A percentile compares a stretch with the other conserved stretches of the same genome.
Conservation (phyloP, 2,797 vertebrate genomes). For the Rhinella marina region DNA sequence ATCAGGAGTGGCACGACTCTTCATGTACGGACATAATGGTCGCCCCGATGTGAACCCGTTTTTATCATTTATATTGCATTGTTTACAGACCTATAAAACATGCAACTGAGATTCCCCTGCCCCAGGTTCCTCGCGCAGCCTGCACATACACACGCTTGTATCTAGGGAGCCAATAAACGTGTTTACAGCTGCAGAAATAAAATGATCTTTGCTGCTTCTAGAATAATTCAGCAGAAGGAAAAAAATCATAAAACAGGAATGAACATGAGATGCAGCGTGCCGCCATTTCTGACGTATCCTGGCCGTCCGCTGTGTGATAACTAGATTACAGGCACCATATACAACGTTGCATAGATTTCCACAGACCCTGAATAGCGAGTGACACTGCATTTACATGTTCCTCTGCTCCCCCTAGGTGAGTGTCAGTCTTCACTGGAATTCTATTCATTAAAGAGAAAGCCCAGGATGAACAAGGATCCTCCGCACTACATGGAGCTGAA, state of each 20-base stretch:
- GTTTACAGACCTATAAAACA: not conserved
- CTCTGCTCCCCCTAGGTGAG: too few relatives aligned
- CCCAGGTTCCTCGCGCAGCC: not conserved
- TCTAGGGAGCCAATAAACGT: not conserved
- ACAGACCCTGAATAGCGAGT: not conserved
- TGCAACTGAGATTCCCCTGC: not conserved
- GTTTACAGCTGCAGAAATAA: conserved; percentile 4
- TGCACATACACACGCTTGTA: not conserved
- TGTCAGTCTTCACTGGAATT: not conserved
- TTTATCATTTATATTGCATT: not conserved
- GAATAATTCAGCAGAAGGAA: not conserved
- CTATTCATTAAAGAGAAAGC: not conserved
- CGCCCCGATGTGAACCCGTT: not conserved
- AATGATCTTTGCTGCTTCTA: conserved; percentile 3
- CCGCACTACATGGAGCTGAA: too few relatives aligned
- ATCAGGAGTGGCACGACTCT: not conserved
- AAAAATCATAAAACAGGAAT: not conserved
- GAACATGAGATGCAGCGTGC: not conserved
- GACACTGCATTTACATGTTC: not conserved
- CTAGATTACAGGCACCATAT: not conserved
- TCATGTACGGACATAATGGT: not conserved
- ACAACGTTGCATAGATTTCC: not conserved
- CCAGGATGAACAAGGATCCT: not conserved
- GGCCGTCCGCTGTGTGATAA: not conserved
- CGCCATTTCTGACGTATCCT: not conserved